A percentile compares a stretch with the other conserved stretches of the same genome.
Evolutionary conservation across 2,113 vertebrate species (phyloP).

Genomic region (Anoura caudifer): DNA sequence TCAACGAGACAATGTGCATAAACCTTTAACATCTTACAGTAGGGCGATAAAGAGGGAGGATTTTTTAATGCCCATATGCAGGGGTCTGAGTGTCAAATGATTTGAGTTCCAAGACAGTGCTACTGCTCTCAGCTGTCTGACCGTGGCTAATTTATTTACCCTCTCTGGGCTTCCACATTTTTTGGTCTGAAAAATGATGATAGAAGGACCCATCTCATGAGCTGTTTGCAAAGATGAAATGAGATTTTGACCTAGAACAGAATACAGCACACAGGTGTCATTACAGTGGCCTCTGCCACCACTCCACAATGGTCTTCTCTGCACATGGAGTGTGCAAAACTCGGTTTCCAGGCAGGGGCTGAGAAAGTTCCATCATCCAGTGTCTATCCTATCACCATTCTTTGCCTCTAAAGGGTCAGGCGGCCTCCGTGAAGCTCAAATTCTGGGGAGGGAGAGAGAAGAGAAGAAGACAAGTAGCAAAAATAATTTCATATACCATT

Average conservation of each 20-base stretch:
- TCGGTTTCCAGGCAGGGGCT: background rate
- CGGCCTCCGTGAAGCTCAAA: background rate
- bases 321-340: accelerated
- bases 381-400: accelerated
- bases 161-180: background rate
- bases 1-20: accelerated
- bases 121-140: background rate
- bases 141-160: background rate
- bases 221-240: background rate
- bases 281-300: background rate
- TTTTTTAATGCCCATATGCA: background rate
- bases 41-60: background rate
- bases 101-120: background rate
- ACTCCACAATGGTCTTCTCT: background rate
- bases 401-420: background rate
- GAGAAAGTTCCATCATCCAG: background rate
- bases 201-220: background rate
- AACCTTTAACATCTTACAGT: background rate
- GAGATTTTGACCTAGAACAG: background rate
- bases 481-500: background rate
- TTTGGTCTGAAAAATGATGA: background rate
- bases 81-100: background rate
- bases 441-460: background rate
- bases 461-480: too few relatives aligned
- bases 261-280: background rate